A percentile compares a stretch with the other conserved stretches of the same genome.
Evolutionary conservation across 2,888 invertebrate genomes (phyloP).

Genomic region (Myopa tessellatipennis): DNA sequence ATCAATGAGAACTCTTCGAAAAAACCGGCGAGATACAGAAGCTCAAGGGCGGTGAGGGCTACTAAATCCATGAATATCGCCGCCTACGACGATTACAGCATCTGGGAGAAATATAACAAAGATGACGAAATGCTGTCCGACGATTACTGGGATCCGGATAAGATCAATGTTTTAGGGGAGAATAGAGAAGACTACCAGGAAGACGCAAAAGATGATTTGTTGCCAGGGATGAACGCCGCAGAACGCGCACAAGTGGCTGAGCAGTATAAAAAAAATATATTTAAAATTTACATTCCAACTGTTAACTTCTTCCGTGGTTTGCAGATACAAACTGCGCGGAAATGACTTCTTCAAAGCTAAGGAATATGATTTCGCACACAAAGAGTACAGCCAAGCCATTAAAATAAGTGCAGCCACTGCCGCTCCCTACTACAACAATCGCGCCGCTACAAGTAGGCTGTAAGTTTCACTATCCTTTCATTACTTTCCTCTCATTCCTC

Average conservation of each 20-base stretch:
- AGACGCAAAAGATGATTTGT: conserved; percentile 39
- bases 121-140: conserved; percentile 73
- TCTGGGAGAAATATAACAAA: conserved; percentile 82
- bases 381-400: conserved; percentile 75
- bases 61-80: conserved; percentile 62
- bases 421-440: conserved; percentile 75
- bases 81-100: conserved; percentile 75
- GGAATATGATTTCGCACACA: conserved; percentile 75
- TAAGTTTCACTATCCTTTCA: neutral
- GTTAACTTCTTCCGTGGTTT: conserved; percentile 2
- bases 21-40: neutral
- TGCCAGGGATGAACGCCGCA: conserved; percentile 54
- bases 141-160: conserved; percentile 39
- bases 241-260: conserved; percentile 75
- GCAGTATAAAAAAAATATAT: conserved; percentile 49
- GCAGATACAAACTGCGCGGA: conserved; percentile 74
- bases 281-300: neutral
- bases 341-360: conserved; percentile 77
- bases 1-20: conserved; percentile 45
- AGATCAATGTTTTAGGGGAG: conserved; percentile 45
- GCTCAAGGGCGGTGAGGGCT: neutral
- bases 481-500: neutral
- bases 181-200: conserved; percentile 35
- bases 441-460: conserved; percentile 73
- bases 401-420: conserved; percentile 69